Evolutionary conservation across 1,140 invertebrate genomes (phyloP).

Genomic region (Drosophila arizonae): DNA sequence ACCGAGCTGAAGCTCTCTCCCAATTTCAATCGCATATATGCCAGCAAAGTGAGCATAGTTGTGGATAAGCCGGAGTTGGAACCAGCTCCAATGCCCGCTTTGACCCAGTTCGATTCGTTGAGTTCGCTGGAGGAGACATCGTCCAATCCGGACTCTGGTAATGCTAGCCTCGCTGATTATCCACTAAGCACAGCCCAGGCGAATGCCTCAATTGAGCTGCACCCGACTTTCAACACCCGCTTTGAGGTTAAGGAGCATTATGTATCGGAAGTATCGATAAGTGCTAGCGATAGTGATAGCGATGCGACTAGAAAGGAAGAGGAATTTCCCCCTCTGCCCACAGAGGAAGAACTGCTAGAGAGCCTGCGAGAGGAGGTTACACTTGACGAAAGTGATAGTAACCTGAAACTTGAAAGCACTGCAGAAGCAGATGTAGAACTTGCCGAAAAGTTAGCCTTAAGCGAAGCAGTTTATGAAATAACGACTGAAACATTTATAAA

Average conservation of each 20-base stretch:
- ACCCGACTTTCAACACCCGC: slow-evolving; percentile 63
- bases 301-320: not conserved
- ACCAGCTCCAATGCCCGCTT: not conserved
- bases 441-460: slow-evolving; percentile 16
- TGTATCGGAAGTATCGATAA: slow-evolving; percentile 64
- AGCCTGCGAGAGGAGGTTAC: slow-evolving; percentile 60
- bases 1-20: slow-evolving; percentile 61
- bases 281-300: slow-evolving; percentile 33
- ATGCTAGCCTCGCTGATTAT: slow-evolving; percentile 76
- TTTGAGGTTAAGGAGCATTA: slow-evolving; percentile 71
- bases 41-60: slow-evolving; percentile 70
- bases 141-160: slow-evolving; percentile 79
- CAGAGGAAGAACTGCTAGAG: slow-evolving; percentile 65
- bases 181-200: slow-evolving; percentile 47
- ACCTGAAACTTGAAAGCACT: too few species aligned
- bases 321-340: slow-evolving; percentile 70
- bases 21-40: slow-evolving; percentile 77
- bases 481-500: slow-evolving; percentile 31
- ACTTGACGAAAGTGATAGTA: slow-evolving; percentile 16
- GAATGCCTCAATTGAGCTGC: slow-evolving; percentile 66
- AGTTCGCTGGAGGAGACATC: slow-evolving; percentile 77
- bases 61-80: slow-evolving; percentile 43
- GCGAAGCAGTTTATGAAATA: slow-evolving; percentile 31
- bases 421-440: not conserved
- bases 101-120: slow-evolving; percentile 68